Evolutionary conservation across 2,113 vertebrate species (phyloP).

Genomic region (Rousettus leschenaultii): DNA sequence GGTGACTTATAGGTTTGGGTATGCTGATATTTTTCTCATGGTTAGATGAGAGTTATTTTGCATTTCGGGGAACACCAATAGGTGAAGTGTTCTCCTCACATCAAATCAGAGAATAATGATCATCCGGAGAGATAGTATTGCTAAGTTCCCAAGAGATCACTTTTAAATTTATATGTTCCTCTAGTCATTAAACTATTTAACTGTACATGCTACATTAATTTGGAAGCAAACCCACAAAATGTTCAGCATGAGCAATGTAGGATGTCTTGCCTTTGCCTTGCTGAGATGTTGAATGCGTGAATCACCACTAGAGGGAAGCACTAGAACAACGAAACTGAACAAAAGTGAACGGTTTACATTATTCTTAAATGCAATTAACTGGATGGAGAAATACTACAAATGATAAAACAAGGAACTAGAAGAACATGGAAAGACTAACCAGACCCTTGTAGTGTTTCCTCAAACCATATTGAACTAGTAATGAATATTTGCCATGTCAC

Average conservation of each 20-base stretch:
- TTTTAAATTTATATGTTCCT: not conserved
- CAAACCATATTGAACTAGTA: not conserved
- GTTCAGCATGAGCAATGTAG: not conserved
- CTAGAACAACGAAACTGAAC: not conserved
- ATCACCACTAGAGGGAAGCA: slow-evolving; percentile 40
- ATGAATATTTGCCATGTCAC: not conserved
- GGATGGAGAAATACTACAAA: not conserved
- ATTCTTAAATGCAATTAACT: not conserved
- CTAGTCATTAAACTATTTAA: not conserved
- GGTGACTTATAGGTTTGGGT: not conserved
- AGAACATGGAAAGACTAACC: not conserved
- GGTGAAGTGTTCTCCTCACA: not conserved
- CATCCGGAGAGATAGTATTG: no score
- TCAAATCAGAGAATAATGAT: not conserved
- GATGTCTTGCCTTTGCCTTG: not conserved
- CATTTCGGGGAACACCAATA: not conserved
- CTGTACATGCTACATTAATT: not conserved
- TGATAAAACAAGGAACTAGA: not conserved
- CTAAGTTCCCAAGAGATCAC: not conserved
- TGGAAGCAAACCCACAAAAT: not conserved
- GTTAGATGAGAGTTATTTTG: no score
- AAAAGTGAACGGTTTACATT: not conserved
- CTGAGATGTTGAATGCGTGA: accelerated
- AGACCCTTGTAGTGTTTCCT: not conserved
- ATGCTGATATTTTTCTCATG: no score